Percentiles rank a stretch among this genome's conserved stretches.
Conservation (phyloP, 2,888 invertebrate species). For the Didymodactylos carnosus region DNA sequence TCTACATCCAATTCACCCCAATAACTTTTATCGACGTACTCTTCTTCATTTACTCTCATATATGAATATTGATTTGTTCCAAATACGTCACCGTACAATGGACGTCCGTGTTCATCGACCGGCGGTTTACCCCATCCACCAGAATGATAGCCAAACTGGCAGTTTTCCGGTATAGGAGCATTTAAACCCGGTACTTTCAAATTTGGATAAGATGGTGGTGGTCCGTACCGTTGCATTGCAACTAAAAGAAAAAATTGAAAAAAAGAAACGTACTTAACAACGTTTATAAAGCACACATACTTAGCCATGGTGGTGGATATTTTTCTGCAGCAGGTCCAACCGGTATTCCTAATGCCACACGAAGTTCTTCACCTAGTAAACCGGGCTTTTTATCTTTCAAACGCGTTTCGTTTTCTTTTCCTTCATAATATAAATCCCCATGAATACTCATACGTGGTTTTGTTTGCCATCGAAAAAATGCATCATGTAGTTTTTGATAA, state of each 20-base stretch:
- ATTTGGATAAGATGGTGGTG: constrained; percentile 95
- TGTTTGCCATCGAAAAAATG: constrained; percentile 97
- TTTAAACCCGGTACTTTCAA: constrained; percentile 89
- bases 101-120: constrained; percentile 89
- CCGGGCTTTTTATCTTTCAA: constrained; percentile 96
- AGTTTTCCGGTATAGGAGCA: constrained; percentile 86
- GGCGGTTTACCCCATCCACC: constrained; percentile 99
- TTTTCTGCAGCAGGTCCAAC: constrained; percentile 54
- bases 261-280: too few relatives aligned
- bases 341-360: constrained; percentile 94
- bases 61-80: constrained; percentile 43
- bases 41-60: constrained; percentile 44
- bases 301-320: constrained; percentile 73
- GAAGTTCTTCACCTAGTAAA: constrained; percentile 75
- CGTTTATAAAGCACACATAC: too few relatives aligned
- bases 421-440: constrained; percentile 94
- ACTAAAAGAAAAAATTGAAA: too few relatives aligned
- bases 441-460: constrained; percentile 96
- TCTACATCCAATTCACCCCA: constrained; percentile 40
- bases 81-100: constrained; percentile 94
- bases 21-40: constrained; percentile 26
- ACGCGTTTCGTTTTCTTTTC: constrained; percentile 92
- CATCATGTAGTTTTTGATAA: constrained; percentile 95
- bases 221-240: constrained; percentile 91
- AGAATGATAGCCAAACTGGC: constrained; percentile 94